Evolutionary conservation across 2,113 vertebrate genomes (phyloP).

Genomic region (Sisor rabdophorus): DNA sequence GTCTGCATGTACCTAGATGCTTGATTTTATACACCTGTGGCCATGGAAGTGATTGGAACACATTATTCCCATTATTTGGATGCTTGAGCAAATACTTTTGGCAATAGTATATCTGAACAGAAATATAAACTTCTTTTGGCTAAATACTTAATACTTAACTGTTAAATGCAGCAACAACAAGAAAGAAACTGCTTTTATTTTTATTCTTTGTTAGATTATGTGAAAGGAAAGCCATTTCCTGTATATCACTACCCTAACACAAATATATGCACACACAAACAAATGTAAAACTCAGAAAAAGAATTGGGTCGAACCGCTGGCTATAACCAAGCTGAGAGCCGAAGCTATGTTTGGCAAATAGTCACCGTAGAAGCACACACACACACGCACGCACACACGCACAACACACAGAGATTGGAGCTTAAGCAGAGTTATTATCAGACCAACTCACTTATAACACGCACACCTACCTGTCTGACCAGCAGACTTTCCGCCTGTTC

Average conservation of each 20-base stretch:
- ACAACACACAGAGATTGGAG: background rate
- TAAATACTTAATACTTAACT: background rate
- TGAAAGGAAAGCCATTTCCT: background rate
- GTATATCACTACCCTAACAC: background rate
- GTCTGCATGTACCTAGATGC: too few relatives aligned
- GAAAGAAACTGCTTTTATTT: background rate
- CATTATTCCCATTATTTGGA: too few relatives aligned
- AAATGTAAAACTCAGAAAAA: background rate
- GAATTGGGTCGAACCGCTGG: constrained; percentile 14
- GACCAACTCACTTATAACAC: background rate
- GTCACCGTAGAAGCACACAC: background rate
- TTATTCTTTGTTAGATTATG: background rate
- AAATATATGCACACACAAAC: background rate
- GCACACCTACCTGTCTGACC: constrained; percentile 87
- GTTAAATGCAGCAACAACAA: background rate
- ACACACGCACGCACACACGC: background rate
- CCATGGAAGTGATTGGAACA: too few relatives aligned
- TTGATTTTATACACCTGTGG: too few relatives aligned
- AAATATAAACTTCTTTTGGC: constrained; percentile 12
- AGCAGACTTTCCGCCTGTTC: constrained; percentile 86
- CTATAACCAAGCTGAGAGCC: background rate
- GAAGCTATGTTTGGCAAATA: constrained; percentile 1
- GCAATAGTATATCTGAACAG: background rate
- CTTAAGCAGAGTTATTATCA: background rate
- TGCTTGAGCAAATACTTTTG: too few relatives aligned